These are phyloP conservation scores for Drosophila pseudoananassae DNA, from an alignment of 1,140 invertebrate species.

Conservation along the genomic window DNA sequence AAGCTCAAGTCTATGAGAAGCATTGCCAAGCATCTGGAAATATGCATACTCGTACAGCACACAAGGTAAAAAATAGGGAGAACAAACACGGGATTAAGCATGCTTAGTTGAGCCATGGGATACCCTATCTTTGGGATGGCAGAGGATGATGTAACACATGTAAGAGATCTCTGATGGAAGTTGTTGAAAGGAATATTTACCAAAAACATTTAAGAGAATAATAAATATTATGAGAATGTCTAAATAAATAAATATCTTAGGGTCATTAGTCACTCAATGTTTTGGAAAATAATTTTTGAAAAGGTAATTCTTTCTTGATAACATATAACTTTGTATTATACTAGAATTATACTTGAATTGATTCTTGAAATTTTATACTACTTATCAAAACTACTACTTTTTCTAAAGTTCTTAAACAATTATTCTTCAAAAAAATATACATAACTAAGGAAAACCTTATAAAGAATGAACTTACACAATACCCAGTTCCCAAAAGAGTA, in stretches of 20 bases:
- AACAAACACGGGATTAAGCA: conserved; percentile 31
- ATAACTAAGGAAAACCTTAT: not conserved
- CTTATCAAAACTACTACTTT: too few relatives aligned
- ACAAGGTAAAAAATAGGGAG: conserved; percentile 11
- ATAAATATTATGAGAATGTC: too few relatives aligned
- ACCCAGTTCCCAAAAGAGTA: conserved; percentile 43
- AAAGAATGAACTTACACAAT: conserved; percentile 9
- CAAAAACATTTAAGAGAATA: not conserved
- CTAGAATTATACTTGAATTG: too few relatives aligned
- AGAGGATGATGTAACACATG: conserved; percentile 5
- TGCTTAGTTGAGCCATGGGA: conserved; percentile 16
- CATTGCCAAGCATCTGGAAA: conserved; percentile 53
- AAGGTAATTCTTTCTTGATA: too few relatives aligned
- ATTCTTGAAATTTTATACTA: too few relatives aligned
- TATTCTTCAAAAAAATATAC: too few relatives aligned
- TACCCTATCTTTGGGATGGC: conserved; percentile 21
- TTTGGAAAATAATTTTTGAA: too few relatives aligned
- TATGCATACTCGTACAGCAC: conserved; percentile 59
- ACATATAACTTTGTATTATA: too few relatives aligned
- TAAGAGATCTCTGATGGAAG: not conserved
- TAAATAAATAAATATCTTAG: too few relatives aligned
- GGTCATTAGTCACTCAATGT: too few relatives aligned
- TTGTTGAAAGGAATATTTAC: not conserved
- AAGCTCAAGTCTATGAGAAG: conserved; percentile 64
- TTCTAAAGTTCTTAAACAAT: too few relatives aligned